phyloP scores from a whole-genome alignment of 2,113 vertebrate species.

The Peromyscus leucopus region DNA sequence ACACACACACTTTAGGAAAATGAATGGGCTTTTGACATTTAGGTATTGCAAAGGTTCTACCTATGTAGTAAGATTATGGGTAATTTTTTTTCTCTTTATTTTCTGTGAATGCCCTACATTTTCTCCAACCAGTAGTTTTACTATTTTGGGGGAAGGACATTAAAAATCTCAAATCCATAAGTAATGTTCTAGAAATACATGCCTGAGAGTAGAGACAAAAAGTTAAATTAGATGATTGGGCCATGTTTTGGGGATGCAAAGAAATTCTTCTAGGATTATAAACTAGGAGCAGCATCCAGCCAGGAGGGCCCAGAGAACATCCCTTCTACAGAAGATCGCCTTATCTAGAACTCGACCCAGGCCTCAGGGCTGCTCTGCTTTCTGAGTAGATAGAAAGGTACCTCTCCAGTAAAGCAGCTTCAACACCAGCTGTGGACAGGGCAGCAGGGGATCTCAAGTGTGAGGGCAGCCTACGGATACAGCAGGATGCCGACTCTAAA shows the following conservation, averaged over 20 bases:
- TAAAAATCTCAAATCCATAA: not conserved
- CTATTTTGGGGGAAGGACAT: not conserved
- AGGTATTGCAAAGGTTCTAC: not conserved
- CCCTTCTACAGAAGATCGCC: not conserved
- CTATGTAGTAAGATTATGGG: not conserved
- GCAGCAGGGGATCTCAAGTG: not conserved
- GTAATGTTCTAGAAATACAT: not conserved
- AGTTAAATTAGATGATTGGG: not conserved
- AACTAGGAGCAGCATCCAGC: not conserved
- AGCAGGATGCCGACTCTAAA: not conserved
- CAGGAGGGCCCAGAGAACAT: not conserved
- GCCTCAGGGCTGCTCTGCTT: not conserved
- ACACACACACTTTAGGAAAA: not conserved
- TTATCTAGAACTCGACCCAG: not conserved
- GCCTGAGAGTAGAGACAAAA: not conserved
- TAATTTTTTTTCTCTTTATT: not conserved
- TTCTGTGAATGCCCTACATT: not conserved
- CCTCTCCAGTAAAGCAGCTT: not conserved
- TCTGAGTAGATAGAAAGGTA: not conserved
- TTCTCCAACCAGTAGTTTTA: slow-evolving; percentile 3
- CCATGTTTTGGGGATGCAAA: not conserved
- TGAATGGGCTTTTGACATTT: not conserved
- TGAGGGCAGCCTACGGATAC: not conserved
- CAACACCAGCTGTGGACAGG: not conserved
- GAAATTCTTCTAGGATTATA: not conserved